Base-by-base conservation (phyloP, 2,888 invertebrate genomes). In the Megamerina dolium region DNA sequence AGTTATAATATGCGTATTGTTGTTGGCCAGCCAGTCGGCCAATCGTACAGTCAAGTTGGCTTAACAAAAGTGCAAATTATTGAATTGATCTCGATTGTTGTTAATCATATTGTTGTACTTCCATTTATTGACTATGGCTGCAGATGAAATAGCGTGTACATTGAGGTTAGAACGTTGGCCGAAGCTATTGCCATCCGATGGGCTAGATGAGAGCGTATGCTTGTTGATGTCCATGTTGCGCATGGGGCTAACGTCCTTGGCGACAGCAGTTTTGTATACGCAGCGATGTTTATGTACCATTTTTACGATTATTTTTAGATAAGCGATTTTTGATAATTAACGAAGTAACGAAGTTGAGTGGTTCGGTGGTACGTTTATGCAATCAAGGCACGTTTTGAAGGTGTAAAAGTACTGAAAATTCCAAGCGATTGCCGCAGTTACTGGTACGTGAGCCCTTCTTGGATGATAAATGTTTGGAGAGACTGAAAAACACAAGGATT, bases 361-460 rank as follows among this genome's bases (percentile, higher is more conserved):
- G 3, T 8, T 29, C 17, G 9, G 9, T 5, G 18, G 27, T 17
- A 36, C 33, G 34, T 21, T 17, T 19, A 20, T 19, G 14, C 20
- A 51, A 41, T 82, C 87, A 90, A 56, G 89, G 89, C 51, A 89
- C 89, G 85, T 85, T 87, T 70, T 88, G 87, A 38, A 89, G 75
- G 66, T 82, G 84, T 37, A 86, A 87, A 36, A 90, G 80, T 32
- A 90, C 87, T 63, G 85, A 78, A 69, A 87, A 81, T 77, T 90
- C 89, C 72, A 89, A 74, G 46, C 82, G 79, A 76, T 90, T 90
- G 55, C 85, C 89, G 71, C 86, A 81, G 75, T 88, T 89, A 56
- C 87, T 89, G 55, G 83, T 80, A 61, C 89, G 81, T 60, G 88
- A 89, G 57, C 88, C 86, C 87, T 88, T 85, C 60, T 83, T 80